Conservation (phyloP, 2,797 vertebrate genomes). For the Sebastes hopkinsi region DNA sequence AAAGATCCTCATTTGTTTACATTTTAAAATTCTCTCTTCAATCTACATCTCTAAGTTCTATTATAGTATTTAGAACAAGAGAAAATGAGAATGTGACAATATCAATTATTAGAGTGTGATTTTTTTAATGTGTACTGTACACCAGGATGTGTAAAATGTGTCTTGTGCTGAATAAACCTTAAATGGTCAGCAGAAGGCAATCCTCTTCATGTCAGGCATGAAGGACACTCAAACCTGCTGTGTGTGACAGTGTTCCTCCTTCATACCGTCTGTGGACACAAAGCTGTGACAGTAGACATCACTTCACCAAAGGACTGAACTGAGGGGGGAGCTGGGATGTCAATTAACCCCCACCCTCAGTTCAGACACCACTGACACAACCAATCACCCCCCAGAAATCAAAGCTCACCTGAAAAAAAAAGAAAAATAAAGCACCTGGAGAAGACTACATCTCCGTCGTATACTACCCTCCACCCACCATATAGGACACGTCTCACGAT, state of each 20-base stretch:
- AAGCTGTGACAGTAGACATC: background rate
- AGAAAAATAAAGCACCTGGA: too few species aligned
- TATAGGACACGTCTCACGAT: too few species aligned
- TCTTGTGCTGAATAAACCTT: background rate
- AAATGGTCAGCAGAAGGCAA: background rate
- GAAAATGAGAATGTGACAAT: background rate
- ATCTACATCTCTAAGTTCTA: background rate
- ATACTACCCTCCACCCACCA: too few species aligned
- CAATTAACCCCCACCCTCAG: background rate
- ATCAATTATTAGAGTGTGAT: background rate
- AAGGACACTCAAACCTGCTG: slow-evolving; percentile 17
- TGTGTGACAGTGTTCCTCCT: slow-evolving; percentile 14
- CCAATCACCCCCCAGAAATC: too few species aligned
- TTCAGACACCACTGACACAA: background rate
- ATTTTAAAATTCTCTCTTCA: background rate
- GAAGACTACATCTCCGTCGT: too few species aligned
- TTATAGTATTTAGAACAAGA: background rate
- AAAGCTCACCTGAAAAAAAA: too few species aligned
- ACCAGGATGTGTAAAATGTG: background rate
- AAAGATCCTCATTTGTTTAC: background rate
- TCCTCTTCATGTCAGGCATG: background rate
- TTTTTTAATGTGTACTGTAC: background rate
- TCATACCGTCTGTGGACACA: background rate
- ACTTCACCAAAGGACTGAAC: background rate
- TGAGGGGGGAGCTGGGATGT: background rate